Evolutionary conservation across 2,113 vertebrate genomes (phyloP).

Genomic region (Hiodon alosoides): DNA sequence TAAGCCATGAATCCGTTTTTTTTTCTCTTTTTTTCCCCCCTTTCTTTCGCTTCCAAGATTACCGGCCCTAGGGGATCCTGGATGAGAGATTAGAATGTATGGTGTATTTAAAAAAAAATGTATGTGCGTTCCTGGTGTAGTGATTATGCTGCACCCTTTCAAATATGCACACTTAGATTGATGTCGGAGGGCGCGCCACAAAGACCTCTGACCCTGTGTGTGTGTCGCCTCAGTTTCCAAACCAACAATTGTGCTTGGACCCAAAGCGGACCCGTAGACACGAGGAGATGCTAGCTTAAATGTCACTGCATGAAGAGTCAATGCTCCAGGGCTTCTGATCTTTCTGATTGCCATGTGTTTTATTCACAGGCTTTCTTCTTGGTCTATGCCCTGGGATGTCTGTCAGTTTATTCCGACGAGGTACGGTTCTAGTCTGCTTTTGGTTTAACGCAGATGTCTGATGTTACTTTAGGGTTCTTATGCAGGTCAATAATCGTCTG

Average conservation of each 20-base stretch:
- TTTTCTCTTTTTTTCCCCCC: background rate
- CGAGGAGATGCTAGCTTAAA: too few species aligned
- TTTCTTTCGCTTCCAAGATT: conserved; percentile 5
- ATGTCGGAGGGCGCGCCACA: too few species aligned
- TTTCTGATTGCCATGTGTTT: conserved; percentile 20
- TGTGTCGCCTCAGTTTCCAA: too few species aligned
- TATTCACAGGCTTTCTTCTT: conserved; percentile 87
- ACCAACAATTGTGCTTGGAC: too few species aligned
- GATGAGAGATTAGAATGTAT: background rate
- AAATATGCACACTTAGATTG: background rate
- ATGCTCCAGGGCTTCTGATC: background rate
- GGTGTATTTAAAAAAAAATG: background rate
- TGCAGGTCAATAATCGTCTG: background rate
- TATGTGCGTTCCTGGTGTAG: background rate
- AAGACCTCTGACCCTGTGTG: too few species aligned
- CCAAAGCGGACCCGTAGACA: too few species aligned
- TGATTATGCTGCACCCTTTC: background rate
- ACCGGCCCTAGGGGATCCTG: conserved; percentile 12
- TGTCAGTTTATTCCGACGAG: conserved; percentile 75
- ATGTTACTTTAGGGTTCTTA: background rate
- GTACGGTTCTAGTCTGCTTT: conserved; percentile 48
- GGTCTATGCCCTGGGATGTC: conserved; percentile 82
- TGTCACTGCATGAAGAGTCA: too few species aligned
- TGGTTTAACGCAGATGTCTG: too few species aligned
- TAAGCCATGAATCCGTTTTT: background rate